Evolutionary conservation across 2,888 invertebrate genomes (phyloP).

Genomic region (Microchrysa polita): DNA sequence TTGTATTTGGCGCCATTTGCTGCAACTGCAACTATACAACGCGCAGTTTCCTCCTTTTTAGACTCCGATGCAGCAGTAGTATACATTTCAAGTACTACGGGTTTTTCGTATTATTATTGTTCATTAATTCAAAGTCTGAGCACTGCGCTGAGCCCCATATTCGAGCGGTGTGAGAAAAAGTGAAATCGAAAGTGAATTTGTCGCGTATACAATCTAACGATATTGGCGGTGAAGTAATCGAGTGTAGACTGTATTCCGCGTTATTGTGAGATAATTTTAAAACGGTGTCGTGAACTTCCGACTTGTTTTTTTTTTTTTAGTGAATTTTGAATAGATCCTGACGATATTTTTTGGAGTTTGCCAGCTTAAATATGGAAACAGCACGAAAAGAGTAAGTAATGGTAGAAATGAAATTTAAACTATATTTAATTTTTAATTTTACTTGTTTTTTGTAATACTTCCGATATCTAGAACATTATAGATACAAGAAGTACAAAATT

Average conservation of each 20-base stretch:
- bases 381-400: too few species aligned
- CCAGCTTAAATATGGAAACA: too few species aligned
- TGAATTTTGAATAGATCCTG: too few species aligned
- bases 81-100: constrained; percentile 11
- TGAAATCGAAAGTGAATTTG: constrained; percentile 44
- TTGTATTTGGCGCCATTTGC: constrained; percentile 10
- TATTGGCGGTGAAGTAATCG: constrained; percentile 25
- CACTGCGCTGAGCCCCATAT: too few species aligned
- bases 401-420: too few species aligned
- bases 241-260: constrained; percentile 19
- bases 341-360: too few species aligned
- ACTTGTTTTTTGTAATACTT: too few species aligned
- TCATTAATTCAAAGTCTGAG: not conserved
- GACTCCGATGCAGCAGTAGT: constrained; percentile 9
- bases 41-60: constrained; percentile 10
- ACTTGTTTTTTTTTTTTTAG: not conserved
- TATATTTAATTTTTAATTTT: too few species aligned
- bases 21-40: too few species aligned
- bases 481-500: too few species aligned
- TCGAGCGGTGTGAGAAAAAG: constrained; percentile 32
- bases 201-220: constrained; percentile 20
- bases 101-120: constrained; percentile 9
- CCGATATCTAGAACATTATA: too few species aligned
- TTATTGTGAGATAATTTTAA: not conserved
- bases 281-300: constrained; percentile 13